Percentiles rank a stretch among this genome's conserved stretches.
phyloP scores from a whole-genome alignment of 2,113 vertebrate genomes.

The Callionymus lyra region DNA sequence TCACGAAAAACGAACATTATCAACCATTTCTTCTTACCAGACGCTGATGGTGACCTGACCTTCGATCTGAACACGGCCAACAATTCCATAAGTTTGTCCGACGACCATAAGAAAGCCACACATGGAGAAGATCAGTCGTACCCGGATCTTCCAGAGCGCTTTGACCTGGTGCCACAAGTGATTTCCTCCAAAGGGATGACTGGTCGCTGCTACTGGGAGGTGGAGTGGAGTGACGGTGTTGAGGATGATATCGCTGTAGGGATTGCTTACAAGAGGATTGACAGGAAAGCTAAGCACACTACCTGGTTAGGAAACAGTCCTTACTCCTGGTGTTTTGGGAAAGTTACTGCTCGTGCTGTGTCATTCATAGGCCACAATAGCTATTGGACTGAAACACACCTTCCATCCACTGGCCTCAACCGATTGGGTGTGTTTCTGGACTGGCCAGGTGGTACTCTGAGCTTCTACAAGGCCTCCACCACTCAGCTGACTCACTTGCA shows the following conservation, averaged over 20 bases:
- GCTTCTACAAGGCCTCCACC: slow-evolving; percentile 37
- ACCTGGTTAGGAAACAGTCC: slow-evolving; percentile 24
- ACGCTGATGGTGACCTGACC: slow-evolving; percentile 18
- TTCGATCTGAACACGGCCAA: slow-evolving; percentile 18
- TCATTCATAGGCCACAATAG: background rate
- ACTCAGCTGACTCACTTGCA: slow-evolving; percentile 12
- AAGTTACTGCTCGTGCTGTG: too few species aligned
- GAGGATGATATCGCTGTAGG: slow-evolving; percentile 12
- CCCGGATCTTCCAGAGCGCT: background rate
- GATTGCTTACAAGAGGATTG: slow-evolving; percentile 30
- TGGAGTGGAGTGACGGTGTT: slow-evolving; percentile 13
- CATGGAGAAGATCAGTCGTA: slow-evolving; percentile 7
- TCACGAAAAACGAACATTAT: background rate
- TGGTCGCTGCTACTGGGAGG: slow-evolving; percentile 40
- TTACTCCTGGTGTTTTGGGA: slow-evolving; percentile 25
- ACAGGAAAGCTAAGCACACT: slow-evolving; percentile 6
- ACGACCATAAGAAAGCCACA: slow-evolving; percentile 29
- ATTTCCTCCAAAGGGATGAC: slow-evolving; percentile 25
- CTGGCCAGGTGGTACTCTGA: slow-evolving; percentile 13
- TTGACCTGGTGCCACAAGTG: slow-evolving; percentile 17
- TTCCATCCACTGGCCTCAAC: slow-evolving; percentile 5
- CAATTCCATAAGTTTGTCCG: slow-evolving; percentile 31
- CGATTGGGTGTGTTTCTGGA: slow-evolving; percentile 40
- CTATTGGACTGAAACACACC: background rate
- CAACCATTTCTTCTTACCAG: slow-evolving; percentile 32